A percentile compares a stretch with the other conserved stretches of the same genome.
Conservation (phyloP, 92 coral and sea anemone species). For the Meandrina meandrites region DNA sequence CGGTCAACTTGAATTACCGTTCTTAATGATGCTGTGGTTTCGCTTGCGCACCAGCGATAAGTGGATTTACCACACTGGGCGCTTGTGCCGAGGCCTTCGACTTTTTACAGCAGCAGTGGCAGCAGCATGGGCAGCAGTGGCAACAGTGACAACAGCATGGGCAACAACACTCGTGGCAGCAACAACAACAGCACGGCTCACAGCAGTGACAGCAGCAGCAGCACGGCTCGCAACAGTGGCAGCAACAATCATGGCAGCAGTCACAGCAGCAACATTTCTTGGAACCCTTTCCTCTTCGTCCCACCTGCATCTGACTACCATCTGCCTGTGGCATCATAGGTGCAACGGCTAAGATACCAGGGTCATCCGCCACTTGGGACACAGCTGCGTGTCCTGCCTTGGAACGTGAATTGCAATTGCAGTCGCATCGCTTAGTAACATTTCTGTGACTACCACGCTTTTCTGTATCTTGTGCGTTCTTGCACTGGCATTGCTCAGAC, state of each 20-base stretch:
- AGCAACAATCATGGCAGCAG: slow-evolving; percentile 66
- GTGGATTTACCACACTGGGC: slow-evolving; percentile 15
- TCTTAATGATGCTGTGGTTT: slow-evolving; percentile 37
- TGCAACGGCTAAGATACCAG: slow-evolving; percentile 48
- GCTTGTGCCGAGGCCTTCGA: slow-evolving; percentile 1
- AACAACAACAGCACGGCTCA: slow-evolving; percentile 70
- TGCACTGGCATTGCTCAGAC: slow-evolving; percentile 3
- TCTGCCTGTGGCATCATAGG: slow-evolving; percentile 17
- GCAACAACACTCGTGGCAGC: slow-evolving; percentile 71
- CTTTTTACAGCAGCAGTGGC: slow-evolving; percentile 62
- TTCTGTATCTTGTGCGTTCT: not conserved
- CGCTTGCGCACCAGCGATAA: slow-evolving; percentile 24
- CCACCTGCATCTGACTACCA: not conserved
- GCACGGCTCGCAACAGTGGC: slow-evolving; percentile 76
- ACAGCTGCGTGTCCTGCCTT: slow-evolving; percentile 15
- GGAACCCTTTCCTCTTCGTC: slow-evolving; percentile 38
- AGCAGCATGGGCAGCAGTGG: slow-evolving; percentile 60
- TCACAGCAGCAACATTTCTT: slow-evolving; percentile 60
- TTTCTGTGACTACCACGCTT: not conserved
- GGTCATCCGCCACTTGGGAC: slow-evolving; percentile 52
- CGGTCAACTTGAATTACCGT: not conserved
- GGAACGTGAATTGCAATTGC: slow-evolving; percentile 39
- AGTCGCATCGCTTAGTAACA: slow-evolving; percentile 38
- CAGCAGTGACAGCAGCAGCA: slow-evolving; percentile 76
- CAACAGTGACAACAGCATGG: slow-evolving; percentile 71